Conservation (phyloP, 2,797 vertebrate genomes). For the Uromys caudimaculatus region DNA sequence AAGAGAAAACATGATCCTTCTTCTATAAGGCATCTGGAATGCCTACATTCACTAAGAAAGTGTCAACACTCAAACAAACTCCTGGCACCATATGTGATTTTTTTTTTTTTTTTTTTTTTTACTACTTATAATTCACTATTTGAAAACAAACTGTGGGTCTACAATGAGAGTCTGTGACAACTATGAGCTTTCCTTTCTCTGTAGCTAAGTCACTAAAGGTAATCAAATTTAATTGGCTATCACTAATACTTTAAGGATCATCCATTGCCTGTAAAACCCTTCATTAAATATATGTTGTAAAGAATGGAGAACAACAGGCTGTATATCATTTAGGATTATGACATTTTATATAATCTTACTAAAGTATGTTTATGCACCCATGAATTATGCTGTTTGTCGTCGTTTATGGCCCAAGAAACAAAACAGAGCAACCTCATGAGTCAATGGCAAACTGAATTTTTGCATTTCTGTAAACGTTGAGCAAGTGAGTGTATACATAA, state of each 20-base stretch:
- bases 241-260: constrained; percentile 36
- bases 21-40: constrained; percentile 57
- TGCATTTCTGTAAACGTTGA: background rate
- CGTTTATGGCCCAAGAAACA: constrained; percentile 20
- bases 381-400: constrained; percentile 26
- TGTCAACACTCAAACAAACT: constrained; percentile 60
- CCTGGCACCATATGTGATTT: constrained; percentile 32
- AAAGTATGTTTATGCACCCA: constrained; percentile 18
- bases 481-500: background rate
- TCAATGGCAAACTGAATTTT: background rate
- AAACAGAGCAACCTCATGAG: background rate
- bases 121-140: constrained; percentile 60
- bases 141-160: constrained; percentile 66
- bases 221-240: constrained; percentile 52
- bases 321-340: background rate
- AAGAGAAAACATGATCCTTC: constrained; percentile 47
- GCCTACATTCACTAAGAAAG: constrained; percentile 50
- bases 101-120: constrained; percentile 60
- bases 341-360: constrained; percentile 18
- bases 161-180: background rate
- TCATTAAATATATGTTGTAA: constrained; percentile 44
- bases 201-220: constrained; percentile 40
- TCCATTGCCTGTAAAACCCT: constrained; percentile 30
- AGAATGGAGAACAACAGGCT: background rate
- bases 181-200: constrained; percentile 28